Conservation (phyloP, 2,113 vertebrate species). For the zebrafish (Danio rerio) region DNA sequence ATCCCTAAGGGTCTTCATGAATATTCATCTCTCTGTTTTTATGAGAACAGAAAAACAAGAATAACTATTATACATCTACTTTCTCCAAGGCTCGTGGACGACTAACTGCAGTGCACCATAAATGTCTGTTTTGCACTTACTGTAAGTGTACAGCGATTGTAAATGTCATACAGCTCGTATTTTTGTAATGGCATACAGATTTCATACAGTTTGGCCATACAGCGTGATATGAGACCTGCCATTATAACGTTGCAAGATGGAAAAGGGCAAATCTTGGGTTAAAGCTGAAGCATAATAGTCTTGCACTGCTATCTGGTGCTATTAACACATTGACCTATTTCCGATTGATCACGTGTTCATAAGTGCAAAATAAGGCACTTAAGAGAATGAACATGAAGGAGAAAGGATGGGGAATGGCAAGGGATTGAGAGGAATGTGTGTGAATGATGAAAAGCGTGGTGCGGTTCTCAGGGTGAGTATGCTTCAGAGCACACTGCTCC, state of each 20-base stretch:
- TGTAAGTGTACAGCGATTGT: neutral
- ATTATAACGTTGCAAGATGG: neutral
- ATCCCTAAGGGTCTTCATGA: constrained; percentile 47
- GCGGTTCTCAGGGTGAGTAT: constrained; percentile 13
- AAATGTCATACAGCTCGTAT: constrained; percentile 16
- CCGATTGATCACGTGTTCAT: neutral
- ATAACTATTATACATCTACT: constrained; percentile 16
- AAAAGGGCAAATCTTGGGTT: neutral
- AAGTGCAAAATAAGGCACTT: constrained; percentile 14
- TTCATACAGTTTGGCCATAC: neutral
- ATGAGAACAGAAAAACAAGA: constrained; percentile 33
- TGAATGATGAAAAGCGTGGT: constrained; percentile 31
- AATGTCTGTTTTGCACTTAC: constrained; percentile 3
- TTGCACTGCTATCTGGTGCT: neutral
- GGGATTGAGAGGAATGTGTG: neutral
- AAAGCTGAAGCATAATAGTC: neutral
- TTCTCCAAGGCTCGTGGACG: neutral
- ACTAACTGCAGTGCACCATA: constrained; percentile 6
- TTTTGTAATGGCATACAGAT: neutral
- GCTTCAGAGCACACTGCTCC: constrained; percentile 45
- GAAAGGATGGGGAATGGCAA: neutral
- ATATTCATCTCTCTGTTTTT: constrained; percentile 52
- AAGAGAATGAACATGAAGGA: constrained; percentile 13
- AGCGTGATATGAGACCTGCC: neutral
- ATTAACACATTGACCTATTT: constrained; percentile 31